phyloP scores from a whole-genome alignment of 1,140 invertebrate genomes.

The Phymorhynchus buccinoides region DNA sequence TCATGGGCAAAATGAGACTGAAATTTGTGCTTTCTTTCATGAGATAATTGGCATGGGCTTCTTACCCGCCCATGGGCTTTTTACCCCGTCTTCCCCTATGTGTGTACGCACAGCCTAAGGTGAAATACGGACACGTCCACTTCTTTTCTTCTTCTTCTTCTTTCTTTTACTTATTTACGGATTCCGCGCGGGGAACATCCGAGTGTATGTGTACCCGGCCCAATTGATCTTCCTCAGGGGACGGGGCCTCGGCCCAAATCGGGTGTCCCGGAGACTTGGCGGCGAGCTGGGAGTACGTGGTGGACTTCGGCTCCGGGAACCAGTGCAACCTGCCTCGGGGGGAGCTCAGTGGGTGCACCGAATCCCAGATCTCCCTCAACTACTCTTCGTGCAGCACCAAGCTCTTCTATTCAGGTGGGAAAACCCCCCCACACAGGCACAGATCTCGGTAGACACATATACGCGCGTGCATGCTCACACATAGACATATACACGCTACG shows the following conservation, averaged over 20 bases:
- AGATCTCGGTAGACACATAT: background rate
- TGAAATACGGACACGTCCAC: too few species aligned
- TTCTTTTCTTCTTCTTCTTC: too few species aligned
- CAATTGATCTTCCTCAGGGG: background rate
- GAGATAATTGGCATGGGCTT: too few species aligned
- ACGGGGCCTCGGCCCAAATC: background rate
- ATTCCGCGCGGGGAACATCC: too few species aligned
- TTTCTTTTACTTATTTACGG: too few species aligned
- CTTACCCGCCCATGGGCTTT: too few species aligned
- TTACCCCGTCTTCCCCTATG: too few species aligned
- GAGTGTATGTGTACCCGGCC: too few species aligned
- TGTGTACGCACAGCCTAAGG: too few species aligned
- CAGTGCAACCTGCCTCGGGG: slow-evolving; percentile 6
- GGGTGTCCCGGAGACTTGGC: background rate
- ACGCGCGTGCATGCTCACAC: too few species aligned
- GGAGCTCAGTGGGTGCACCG: slow-evolving; percentile 36
- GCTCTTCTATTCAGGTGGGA: slow-evolving; percentile 54
- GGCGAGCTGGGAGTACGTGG: slow-evolving; percentile 26
- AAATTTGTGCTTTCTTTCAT: too few species aligned
- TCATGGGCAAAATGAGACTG: too few species aligned
- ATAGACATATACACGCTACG: background rate
- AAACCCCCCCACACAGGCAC: background rate
- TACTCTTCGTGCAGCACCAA: slow-evolving; percentile 49
- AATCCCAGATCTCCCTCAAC: slow-evolving; percentile 46
- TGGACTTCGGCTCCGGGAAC: slow-evolving; percentile 27